These are phyloP conservation scores for Carduelis carduelis DNA, from an alignment of 2,797 vertebrate genomes.

Conservation along the genomic window DNA sequence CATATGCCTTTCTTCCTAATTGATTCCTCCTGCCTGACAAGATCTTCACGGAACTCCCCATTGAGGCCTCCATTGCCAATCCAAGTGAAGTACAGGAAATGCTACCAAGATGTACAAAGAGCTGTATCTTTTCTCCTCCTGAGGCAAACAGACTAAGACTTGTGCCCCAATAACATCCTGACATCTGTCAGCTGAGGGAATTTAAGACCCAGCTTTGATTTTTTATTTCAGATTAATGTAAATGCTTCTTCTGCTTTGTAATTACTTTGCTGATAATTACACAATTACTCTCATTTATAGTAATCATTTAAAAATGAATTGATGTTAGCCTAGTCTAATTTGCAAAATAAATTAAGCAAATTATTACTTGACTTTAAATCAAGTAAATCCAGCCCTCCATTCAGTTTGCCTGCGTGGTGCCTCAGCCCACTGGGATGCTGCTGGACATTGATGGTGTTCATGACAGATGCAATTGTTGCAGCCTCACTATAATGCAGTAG, in stretches of 20 bases:
- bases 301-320: conserved; percentile 66
- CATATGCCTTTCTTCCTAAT: not conserved
- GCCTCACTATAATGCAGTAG: conserved; percentile 6
- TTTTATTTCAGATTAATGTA: conserved; percentile 65
- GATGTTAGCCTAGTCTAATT: conserved; percentile 64
- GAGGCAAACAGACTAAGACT: not conserved
- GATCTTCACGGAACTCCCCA: not conserved
- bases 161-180: not conserved
- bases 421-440: not conserved
- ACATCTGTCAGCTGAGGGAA: not conserved
- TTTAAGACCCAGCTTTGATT: conserved; percentile 3
- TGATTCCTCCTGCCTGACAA: not conserved
- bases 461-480: not conserved
- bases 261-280: conserved; percentile 74
- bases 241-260: conserved; percentile 58
- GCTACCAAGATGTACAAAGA: not conserved
- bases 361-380: conserved; percentile 71
- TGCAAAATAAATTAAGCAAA: conserved; percentile 76
- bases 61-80: not conserved
- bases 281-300: conserved; percentile 73
- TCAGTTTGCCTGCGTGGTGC: conserved; percentile 44
- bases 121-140: not conserved
- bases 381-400: conserved; percentile 61
- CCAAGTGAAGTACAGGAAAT: not conserved
- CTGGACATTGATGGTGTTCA: not conserved